phyloP scores from a whole-genome alignment of 2,113 vertebrate species.

The Xenus cinereus region DNA sequence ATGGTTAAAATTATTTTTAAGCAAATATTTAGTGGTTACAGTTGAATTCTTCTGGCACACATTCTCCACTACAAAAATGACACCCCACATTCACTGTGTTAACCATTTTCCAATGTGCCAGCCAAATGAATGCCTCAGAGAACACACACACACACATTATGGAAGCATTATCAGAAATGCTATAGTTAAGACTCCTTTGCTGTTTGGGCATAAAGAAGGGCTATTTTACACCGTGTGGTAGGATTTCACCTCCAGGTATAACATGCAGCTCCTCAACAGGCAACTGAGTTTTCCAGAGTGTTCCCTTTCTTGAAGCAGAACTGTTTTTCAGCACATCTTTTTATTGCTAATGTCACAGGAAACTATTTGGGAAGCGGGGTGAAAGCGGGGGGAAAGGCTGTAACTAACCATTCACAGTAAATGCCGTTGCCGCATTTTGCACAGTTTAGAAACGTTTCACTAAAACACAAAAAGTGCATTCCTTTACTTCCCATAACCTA shows the following conservation, averaged over 20 bases:
- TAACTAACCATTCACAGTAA: neutral
- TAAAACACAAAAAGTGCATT: neutral
- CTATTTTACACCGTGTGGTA: neutral
- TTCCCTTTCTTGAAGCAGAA: neutral
- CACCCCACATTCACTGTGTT: conserved; percentile 73
- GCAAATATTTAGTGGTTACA: conserved; percentile 78
- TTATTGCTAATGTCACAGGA: neutral
- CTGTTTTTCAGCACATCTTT: neutral
- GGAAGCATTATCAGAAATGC: conserved; percentile 44
- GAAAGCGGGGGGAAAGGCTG: neutral
- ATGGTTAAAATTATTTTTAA: conserved; percentile 83
- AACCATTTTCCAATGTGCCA: conserved; percentile 74
- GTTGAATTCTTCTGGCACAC: conserved; percentile 77
- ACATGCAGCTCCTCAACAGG: neutral
- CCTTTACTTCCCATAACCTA: neutral
- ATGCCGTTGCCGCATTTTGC: neutral
- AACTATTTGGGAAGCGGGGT: neutral
- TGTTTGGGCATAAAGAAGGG: neutral
- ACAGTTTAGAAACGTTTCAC: neutral
- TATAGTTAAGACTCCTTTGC: conserved; percentile 1
- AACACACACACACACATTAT: conserved; percentile 48
- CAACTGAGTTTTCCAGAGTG: neutral
- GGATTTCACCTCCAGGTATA: neutral
- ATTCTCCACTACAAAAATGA: conserved; percentile 73
- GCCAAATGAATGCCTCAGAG: conserved; percentile 70